Evolutionary conservation across 2,113 vertebrate species (phyloP).

Genomic region (Rhabdornis inornatus): DNA sequence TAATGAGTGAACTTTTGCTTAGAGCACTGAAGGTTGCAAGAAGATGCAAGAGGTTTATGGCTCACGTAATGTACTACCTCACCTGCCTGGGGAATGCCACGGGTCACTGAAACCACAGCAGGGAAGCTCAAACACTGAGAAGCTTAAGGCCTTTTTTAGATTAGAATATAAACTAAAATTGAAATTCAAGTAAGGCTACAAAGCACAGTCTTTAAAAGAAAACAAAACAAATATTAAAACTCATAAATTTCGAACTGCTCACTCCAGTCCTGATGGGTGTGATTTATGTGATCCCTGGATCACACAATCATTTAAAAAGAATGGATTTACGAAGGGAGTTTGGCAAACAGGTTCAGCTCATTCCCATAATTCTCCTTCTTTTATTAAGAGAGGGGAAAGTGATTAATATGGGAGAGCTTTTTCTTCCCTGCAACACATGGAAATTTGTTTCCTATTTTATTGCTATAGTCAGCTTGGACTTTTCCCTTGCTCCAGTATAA

Average conservation of each 20-base stretch:
- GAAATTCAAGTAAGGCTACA: constrained; percentile 41
- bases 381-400: not conserved
- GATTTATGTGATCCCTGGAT: constrained; percentile 25
- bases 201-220: not conserved
- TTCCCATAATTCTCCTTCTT: not conserved
- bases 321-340: not conserved
- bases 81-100: not conserved
- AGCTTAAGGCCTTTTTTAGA: constrained; percentile 58
- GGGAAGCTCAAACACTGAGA: constrained; percentile 34
- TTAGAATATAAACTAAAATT: constrained; percentile 29
- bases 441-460: not conserved
- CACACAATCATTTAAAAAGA: not conserved
- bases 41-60: not conserved
- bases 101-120: constrained; percentile 17
- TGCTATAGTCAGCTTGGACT: not conserved
- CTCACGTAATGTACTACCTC: not conserved
- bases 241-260: not conserved
- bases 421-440: not conserved
- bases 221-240: constrained; percentile 7
- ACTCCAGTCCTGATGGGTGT: not conserved
- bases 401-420: not conserved
- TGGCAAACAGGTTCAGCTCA: not conserved
- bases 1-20: not conserved
- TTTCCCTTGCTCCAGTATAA: not conserved
- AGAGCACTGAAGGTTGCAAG: not conserved